These are phyloP conservation scores for Dendronephthya gigantea DNA, from an alignment of 64 coral and sea anemone species.

Conservation along the genomic window DNA sequence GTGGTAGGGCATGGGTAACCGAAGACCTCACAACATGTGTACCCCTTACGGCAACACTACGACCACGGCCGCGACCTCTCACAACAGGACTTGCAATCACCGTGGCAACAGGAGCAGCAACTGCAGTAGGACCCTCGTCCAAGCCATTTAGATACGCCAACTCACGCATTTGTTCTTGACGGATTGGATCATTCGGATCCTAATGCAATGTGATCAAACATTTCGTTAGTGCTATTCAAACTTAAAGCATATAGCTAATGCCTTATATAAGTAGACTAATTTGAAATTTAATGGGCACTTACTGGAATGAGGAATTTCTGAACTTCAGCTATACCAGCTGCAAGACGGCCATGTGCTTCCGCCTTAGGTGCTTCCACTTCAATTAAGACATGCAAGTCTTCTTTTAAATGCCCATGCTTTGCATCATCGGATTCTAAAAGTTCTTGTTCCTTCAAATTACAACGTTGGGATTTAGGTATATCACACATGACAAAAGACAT, in stretches of 20 bases:
- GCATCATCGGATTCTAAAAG: constrained; percentile 54
- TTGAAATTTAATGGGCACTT: constrained; percentile 47
- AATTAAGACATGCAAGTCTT: constrained; percentile 91
- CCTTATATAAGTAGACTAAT: background rate
- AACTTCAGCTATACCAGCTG: constrained; percentile 85
- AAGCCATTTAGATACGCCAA: constrained; percentile 92
- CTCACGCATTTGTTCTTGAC: constrained; percentile 96
- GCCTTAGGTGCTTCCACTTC: constrained; percentile 92
- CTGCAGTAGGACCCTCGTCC: constrained; percentile 18
- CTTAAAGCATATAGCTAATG: too few relatives aligned
- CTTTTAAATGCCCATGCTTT: constrained; percentile 67
- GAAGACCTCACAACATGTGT: background rate
- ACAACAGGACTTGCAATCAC: background rate
- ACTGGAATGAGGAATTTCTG: constrained; percentile 91
- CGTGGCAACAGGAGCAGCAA: background rate
- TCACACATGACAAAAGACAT: too few relatives aligned
- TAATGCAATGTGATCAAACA: constrained; percentile 12
- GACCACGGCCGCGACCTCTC: background rate
- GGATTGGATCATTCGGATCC: constrained; percentile 92
- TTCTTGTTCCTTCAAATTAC: constrained; percentile 82
- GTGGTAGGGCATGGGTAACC: background rate
- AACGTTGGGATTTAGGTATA: too few relatives aligned
- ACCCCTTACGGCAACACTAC: background rate
- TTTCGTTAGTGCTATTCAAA: background rate
- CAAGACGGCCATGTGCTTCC: constrained; percentile 82